A percentile compares a stretch with the other conserved stretches of the same genome.
Conservation (phyloP, 2,888 invertebrate genomes). For the Geotrupes spiniger region DNA sequence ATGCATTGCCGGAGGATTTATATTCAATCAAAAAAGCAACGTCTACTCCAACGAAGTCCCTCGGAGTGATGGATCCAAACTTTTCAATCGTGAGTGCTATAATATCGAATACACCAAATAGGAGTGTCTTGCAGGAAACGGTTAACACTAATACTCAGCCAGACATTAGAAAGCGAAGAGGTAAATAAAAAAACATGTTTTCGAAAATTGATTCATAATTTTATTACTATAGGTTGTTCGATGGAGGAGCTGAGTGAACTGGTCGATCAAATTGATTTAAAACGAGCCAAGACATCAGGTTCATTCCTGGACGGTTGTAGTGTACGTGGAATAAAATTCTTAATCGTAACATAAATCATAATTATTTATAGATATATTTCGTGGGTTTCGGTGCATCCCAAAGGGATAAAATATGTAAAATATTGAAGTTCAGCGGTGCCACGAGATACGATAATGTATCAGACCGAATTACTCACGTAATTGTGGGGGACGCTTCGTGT, state of each 20-base stretch:
- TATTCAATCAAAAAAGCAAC: slow-evolving; percentile 58
- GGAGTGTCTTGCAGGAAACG: slow-evolving; percentile 23
- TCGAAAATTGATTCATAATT: neutral
- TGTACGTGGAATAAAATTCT: slow-evolving; percentile 54
- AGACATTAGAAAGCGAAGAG: slow-evolving; percentile 6
- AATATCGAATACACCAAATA: slow-evolving; percentile 6
- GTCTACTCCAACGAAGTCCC: slow-evolving; percentile 68
- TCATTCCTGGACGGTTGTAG: slow-evolving; percentile 87
- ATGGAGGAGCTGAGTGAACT: slow-evolving; percentile 31
- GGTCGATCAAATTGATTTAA: slow-evolving; percentile 57
- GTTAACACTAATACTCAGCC: slow-evolving; percentile 16
- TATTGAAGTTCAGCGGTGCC: slow-evolving; percentile 79
- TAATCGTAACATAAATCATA: too few relatives aligned
- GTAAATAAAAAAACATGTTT: neutral
- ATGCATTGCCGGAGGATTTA: slow-evolving; percentile 62
- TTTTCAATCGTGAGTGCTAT: slow-evolving; percentile 54
- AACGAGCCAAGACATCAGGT: slow-evolving; percentile 69
- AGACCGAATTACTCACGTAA: slow-evolving; percentile 76
- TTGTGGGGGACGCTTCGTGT: slow-evolving; percentile 62
- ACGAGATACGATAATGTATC: slow-evolving; percentile 74
- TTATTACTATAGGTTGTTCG: slow-evolving; percentile 20
- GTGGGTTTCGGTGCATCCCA: slow-evolving; percentile 63
- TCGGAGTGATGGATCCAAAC: slow-evolving; percentile 46
- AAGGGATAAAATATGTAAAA: slow-evolving; percentile 65
- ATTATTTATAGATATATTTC: slow-evolving; percentile 66